Percentiles rank a stretch among this genome's conserved stretches.
Conservation (phyloP, 2,888 invertebrate species). For the Nudaria mundana region DNA sequence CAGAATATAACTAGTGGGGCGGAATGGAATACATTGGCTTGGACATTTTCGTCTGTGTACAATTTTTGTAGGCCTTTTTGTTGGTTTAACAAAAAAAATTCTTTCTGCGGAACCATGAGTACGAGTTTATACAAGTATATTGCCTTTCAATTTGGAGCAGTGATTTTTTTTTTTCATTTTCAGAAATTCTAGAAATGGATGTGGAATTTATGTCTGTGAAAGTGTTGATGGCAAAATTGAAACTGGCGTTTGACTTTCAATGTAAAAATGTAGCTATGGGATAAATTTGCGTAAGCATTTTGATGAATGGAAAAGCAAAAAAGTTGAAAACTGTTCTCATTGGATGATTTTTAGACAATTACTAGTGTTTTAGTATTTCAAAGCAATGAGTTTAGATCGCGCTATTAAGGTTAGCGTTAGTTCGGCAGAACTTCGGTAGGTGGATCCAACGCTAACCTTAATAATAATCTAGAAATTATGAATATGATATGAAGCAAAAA, state of each 20-base stretch:
- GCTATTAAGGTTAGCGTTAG: no score
- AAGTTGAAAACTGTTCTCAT: no score
- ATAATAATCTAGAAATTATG: no score
- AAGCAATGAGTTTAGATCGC: no score
- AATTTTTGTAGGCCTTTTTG: slow-evolving; percentile 37
- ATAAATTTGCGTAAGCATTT: background rate
- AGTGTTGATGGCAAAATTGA: slow-evolving; percentile 6
- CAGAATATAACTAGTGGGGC: slow-evolving; percentile 73
- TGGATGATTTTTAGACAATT: no score
- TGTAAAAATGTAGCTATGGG: background rate
- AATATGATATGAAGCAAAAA: no score
- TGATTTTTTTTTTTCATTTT: slow-evolving; percentile 11
- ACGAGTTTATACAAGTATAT: slow-evolving; percentile 19
- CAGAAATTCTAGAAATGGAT: background rate
- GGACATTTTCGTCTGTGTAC: slow-evolving; percentile 53
- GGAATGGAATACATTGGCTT: slow-evolving; percentile 63
- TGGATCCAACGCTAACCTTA: no score
- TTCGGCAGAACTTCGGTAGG: no score
- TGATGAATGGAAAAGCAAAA: background rate
- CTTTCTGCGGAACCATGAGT: slow-evolving; percentile 28
- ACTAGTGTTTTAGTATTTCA: no score
- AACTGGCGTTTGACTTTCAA: background rate
- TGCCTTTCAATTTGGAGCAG: slow-evolving; percentile 16
- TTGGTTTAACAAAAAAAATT: slow-evolving; percentile 28
- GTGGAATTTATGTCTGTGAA: slow-evolving; percentile 2